These are phyloP conservation scores for Pedetes capensis DNA, from an alignment of 2,113 vertebrate species.

Conservation along the genomic window DNA sequence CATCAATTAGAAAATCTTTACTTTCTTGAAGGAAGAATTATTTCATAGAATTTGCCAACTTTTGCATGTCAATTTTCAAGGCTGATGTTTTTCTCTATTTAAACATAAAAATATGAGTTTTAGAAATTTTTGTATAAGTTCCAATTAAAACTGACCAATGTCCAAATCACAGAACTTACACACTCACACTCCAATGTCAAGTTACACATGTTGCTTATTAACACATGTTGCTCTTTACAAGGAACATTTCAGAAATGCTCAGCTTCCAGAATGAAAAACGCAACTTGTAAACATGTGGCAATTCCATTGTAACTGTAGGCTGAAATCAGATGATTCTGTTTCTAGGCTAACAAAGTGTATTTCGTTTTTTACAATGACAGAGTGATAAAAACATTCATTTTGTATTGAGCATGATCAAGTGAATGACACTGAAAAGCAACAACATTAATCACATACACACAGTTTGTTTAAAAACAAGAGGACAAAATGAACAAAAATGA, in stretches of 20 bases:
- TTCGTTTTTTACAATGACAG: background rate
- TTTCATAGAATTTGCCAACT: background rate
- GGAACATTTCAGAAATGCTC: background rate
- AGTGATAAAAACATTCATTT: background rate
- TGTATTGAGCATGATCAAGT: background rate
- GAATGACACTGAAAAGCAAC: background rate
- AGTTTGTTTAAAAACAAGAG: background rate
- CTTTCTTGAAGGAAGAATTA: background rate
- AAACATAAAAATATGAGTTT: background rate
- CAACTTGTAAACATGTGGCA: too few species aligned
- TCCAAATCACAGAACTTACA: background rate
- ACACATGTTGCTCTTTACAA: background rate
- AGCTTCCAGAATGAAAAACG: background rate
- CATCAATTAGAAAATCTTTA: background rate
- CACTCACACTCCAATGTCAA: background rate
- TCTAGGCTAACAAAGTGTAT: background rate
- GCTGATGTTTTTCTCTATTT: background rate
- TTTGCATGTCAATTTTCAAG: background rate
- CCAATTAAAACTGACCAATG: background rate
- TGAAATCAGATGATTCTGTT: background rate
- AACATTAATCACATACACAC: slow-evolving; percentile 2
- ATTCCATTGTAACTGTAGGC: background rate
- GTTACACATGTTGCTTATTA: background rate
- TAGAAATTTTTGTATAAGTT: background rate
- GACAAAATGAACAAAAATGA: background rate